Base-by-base conservation (phyloP, 2,113 vertebrate genomes). In the Siniperca knerii region DNA sequence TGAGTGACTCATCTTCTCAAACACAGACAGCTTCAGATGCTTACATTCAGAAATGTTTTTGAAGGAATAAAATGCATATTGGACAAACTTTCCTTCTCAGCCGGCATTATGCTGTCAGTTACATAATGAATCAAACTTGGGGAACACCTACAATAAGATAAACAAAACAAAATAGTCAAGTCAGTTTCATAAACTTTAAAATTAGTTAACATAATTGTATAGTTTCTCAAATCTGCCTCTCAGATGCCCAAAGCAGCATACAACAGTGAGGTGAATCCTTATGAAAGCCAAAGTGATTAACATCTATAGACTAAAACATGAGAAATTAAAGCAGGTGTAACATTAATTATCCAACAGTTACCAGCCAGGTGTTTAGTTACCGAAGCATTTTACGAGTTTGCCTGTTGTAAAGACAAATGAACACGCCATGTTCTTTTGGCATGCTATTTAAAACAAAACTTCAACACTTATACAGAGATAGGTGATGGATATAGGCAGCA, bases 351-450 rank as follows among this genome's bases (percentile, higher is more conserved):
- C 82, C 61, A 77, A 35, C 46, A 75, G 75, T 76, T 79, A 69
- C 55, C 44, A 68, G 73, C 86, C 87, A 92, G 85, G 89, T 92
- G 90, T 87, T 90, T 81, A 85, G 76, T 83, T 75, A 68, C 29
- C 0, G 15, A 40, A 77, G 65, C 57, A 25, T 82, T 87, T 81
- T 74, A 79, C 6, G 40, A 8, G 0, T 67, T 79, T 69, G 25
- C 54, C 81, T 75, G 50, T 66, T 54, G 81, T 55, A 68, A 83
- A 91, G 88, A 93, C 25, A 87, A 82, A 92, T 88, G 79, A 60
- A 75, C 58, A 75, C 9, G 6, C 23, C 0, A 4, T 1, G 20
- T 74, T 82, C 55, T 82, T 71, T 8, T 84, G 87, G 84, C 90
- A 85, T 33, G 40, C 61, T 66, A 83, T 83, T 87, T 73, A 90